A percentile compares a stretch with the other conserved stretches of the same genome.
Conservation (phyloP, 2,113 vertebrate species). For the Cisticola juncidis region DNA sequence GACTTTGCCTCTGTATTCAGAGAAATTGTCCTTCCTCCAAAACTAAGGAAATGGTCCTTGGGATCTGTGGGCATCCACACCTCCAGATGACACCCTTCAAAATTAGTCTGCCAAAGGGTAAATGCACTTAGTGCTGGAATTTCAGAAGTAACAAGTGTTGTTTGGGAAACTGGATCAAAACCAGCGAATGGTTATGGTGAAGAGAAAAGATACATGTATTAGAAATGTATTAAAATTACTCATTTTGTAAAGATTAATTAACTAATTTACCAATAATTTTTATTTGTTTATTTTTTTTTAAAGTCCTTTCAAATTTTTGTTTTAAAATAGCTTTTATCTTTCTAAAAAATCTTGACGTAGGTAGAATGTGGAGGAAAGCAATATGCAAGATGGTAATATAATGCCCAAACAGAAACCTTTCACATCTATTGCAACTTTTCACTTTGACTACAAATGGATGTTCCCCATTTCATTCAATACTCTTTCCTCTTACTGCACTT, state of each 20-base stretch:
- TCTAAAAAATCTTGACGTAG: background rate
- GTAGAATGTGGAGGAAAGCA: background rate
- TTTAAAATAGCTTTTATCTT: background rate
- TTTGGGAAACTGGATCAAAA: background rate
- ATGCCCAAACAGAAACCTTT: background rate
- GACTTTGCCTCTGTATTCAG: background rate
- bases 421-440: background rate
- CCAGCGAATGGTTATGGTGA: background rate
- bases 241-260: background rate
- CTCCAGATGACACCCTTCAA: background rate
- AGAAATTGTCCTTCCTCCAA: background rate
- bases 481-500: background rate
- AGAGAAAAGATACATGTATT: background rate
- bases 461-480: background rate
- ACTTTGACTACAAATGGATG: background rate
- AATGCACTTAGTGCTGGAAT: background rate
- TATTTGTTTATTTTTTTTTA: background rate
- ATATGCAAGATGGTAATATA: background rate
- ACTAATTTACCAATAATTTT: background rate
- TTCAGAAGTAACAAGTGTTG: background rate
- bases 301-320: background rate
- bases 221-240: background rate
- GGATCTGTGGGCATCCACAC: rapidly evolving
- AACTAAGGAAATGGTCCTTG: background rate
- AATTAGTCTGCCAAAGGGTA: background rate